A percentile compares a stretch with the other conserved stretches of the same genome.
Conservation (phyloP, 2,797 vertebrate genomes). For the Graptemys geographica region DNA sequence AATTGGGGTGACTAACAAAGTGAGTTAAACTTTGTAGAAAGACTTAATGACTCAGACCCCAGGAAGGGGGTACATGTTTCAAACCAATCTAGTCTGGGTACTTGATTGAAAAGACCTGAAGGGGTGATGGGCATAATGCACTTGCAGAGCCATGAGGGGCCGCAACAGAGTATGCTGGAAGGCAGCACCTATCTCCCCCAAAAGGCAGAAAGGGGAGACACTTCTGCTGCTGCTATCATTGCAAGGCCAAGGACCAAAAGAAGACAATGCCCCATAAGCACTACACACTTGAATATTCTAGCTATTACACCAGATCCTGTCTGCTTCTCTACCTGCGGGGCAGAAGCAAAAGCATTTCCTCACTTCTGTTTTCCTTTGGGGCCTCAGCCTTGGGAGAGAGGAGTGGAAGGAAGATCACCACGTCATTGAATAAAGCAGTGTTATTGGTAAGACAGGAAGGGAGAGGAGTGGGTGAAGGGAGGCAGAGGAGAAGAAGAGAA, state of each 20-base stretch:
- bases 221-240: neutral
- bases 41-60: neutral
- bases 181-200: neutral
- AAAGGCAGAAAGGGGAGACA: neutral
- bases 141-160: neutral
- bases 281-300: neutral
- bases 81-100: neutral
- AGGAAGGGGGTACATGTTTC: neutral
- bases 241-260: neutral
- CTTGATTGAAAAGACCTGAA: neutral
- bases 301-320: neutral
- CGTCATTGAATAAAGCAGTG: neutral
- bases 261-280: neutral
- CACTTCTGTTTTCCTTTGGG: neutral
- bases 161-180: neutral
- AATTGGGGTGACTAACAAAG: neutral
- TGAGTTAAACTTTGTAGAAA: neutral
- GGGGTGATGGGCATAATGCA: neutral
- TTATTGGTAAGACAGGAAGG: neutral
- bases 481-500: neutral
- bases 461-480: neutral
- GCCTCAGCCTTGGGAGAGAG: neutral
- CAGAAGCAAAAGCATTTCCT: neutral
- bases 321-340: neutral
- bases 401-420: neutral